Base-by-base conservation (phyloP, 2,113 vertebrate genomes). In the Leiothrix lutea region DNA sequence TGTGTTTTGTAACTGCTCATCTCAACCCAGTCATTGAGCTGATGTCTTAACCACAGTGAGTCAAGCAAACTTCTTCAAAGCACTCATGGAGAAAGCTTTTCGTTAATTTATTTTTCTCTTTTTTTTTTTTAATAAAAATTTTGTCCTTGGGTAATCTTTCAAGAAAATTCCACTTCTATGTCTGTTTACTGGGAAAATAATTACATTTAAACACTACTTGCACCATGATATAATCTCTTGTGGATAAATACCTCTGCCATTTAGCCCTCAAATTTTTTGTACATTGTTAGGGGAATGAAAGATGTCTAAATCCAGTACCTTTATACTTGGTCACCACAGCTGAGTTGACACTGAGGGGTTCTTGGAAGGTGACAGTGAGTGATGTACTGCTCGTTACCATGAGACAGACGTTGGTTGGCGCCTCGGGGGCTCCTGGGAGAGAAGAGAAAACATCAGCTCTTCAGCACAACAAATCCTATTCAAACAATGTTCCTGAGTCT, bases 271-370 rank as follows among this genome's bases (percentile, higher is more conserved):
- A 15, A 44, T 48, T 74, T 81, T 54, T 42, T 54, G 25, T 18
- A 33, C 65, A 24, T 38, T 94, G 53, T 64, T 71, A 89, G 65
- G 48, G 33, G 85, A 82, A 45, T 51, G 54, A 95, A 93, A 95
- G 66, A 45, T 45, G 58, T 51, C 45, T 77, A 90, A 95, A 89
- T 71, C 17, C 88, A 90, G 67, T 98, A 99, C 99, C 99, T 99
- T 98, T 99, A 98, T 99, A 99, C 97, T 98, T 99, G 96, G 99
- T 99, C 88, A 99, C 98, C 86, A 99, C 98, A 44, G 99, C 98
- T 67, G 99, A 98, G 91, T 99, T 99, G 94, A 99, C 98, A 90
- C 98, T 98, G 77, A 98, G 98, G n/a, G 99, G 99, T 95, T 99
- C 99, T 89, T 99, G 99, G 96, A 99, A 99, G 97, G 97, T 98